Base-by-base conservation (phyloP, 2,113 vertebrate genomes). In the Lasiurus borealis region DNA sequence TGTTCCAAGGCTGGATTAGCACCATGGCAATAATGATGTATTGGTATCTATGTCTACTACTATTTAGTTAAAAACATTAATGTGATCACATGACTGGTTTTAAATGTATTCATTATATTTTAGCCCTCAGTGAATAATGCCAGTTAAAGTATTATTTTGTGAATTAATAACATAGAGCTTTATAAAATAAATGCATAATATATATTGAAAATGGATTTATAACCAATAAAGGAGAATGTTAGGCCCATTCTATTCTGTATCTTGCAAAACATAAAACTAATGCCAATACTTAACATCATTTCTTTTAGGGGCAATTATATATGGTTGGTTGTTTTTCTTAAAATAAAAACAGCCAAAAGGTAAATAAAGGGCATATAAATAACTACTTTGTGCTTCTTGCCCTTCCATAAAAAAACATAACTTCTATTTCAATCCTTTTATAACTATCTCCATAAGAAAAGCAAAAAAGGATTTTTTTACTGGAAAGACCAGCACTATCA, bases 71-170 rank as follows among this genome's bases (percentile, higher is more conserved):
- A 95, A 89, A 92, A 91, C 48, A 87, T 52, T 66, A 91, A 76
- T 71, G 84, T 64, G 29, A 50, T 84, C 64, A 92, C 48, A 82
- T 29, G 81, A 92, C 62, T 93, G 71, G 86, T 90, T 85, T 92
- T 88, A 90, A 95, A 88, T 93, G 50, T 89, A 82, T 69, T 81
- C 84, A 86, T 78, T 68, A 80, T 94, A 78, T 77, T 72, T 82
- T 57, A 93, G 66, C 66, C 14, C 48, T 90, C 87, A 4, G 54
- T 92, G 72, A 82, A 62, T 76, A 82, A 90, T 52, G 12, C 34
- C 71, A 95, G 92, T 46, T 69, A 40, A 71, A 71, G 90, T n/a
- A 77, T 57, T 85, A 91, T 92, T 96, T 91, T 84, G 48, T 89
- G 68, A 96, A 46, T 40, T 82, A 59, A 77, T 93, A 46, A 52